Evolutionary conservation across 2,113 vertebrate species (phyloP).

Genomic region (Spilogale gracilis): DNA sequence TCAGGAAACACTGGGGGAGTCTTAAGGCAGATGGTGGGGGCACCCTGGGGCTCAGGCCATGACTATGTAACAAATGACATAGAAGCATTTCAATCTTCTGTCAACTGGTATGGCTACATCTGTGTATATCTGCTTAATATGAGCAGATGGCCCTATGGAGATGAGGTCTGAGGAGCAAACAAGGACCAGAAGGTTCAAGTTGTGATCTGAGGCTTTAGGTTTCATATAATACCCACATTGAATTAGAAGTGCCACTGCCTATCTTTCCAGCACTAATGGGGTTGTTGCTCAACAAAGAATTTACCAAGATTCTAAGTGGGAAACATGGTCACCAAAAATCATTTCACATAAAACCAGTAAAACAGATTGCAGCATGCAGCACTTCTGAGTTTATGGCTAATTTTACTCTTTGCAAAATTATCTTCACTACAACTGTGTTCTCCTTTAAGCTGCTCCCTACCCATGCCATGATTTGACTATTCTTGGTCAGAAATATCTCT

Average conservation of each 20-base stretch:
- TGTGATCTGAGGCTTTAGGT: neutral
- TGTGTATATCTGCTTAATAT: neutral
- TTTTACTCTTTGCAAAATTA: neutral
- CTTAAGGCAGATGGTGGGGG: neutral
- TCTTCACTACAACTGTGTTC: neutral
- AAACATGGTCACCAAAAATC: neutral
- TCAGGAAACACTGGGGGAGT: neutral
- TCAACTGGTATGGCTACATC: neutral
- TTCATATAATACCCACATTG: neutral
- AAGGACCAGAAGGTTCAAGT: neutral
- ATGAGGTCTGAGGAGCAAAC: neutral
- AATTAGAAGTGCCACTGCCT: neutral
- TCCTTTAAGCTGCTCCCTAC: neutral
- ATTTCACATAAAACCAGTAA: neutral
- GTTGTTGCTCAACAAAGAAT: neutral
- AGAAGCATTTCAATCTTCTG: neutral
- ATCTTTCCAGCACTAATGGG: neutral
- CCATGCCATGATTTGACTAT: neutral
- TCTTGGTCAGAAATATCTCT: neutral
- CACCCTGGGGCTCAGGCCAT: no score
- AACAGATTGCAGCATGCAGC: neutral
- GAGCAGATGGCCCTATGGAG: neutral
- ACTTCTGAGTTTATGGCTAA: neutral
- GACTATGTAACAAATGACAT: neutral
- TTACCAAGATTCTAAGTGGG: neutral